Conservation (phyloP, 2,797 vertebrate species). For the Mus minutoides region DNA sequence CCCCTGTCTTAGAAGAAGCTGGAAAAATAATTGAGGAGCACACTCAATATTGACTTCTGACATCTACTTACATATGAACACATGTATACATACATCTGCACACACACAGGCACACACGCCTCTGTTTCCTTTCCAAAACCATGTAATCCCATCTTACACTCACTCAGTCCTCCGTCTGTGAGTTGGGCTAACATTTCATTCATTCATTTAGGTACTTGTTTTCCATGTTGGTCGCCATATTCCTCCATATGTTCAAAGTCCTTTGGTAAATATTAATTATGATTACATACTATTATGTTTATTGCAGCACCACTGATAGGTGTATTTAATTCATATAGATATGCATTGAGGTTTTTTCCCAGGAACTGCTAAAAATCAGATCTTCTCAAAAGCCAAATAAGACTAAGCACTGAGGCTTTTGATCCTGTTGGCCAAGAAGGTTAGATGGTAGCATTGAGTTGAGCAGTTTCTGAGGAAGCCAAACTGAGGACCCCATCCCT, state of each 20-base stretch:
- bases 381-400: slow-evolving; percentile 19
- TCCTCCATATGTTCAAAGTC: not conserved
- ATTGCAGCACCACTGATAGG: not conserved
- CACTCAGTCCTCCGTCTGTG: not conserved
- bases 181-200: slow-evolving; percentile 27
- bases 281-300: not conserved
- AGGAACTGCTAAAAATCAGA: slow-evolving; percentile 30
- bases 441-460: not conserved
- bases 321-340: not conserved
- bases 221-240: not conserved
- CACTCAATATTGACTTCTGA: not conserved
- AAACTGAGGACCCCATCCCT: not conserved
- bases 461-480: not conserved
- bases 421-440: not conserved
- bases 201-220: slow-evolving; percentile 11
- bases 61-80: not conserved
- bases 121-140: slow-evolving; percentile 30
- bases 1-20: not conserved
- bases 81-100: not conserved
- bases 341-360: not conserved
- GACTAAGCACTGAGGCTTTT: slow-evolving; percentile 8
- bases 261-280: not conserved
- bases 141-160: not conserved
- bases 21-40: not conserved
- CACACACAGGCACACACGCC: not conserved